Base-by-base conservation (phyloP, 2,113 vertebrate species). In the Eretmochelys imbricata region DNA sequence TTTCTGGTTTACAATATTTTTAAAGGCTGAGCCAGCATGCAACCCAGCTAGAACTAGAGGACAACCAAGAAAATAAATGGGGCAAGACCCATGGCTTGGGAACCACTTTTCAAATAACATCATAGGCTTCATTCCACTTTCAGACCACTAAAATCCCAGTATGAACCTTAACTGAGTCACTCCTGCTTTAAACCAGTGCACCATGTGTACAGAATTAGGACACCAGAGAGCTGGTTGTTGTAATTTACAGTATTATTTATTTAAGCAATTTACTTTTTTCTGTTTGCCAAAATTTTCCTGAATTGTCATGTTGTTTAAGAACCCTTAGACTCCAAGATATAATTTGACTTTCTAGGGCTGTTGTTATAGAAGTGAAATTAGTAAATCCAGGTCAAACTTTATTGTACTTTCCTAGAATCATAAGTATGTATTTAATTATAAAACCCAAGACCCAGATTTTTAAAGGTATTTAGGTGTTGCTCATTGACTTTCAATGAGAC, bases 231-330 rank as follows among this genome's bases (percentile, higher is more conserved):
- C 95, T 85, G 90, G 91, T 49, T 80, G 62, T 80, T 84, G 19
- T 91, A 93, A 95, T 97, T 96, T 94, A 94, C 86, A 49, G 54
- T 88, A 89, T 62, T 81, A 80, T 53, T 91, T 94, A 95, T 46
- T 96, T 89, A 91, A 94, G 95, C 80, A 94, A 96, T 95, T 97
- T 94, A 93, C 38, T 96, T 89, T 95, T 97, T 95, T 95, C 95
- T 93, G 53, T 91, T 94, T 11, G 12, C 87, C 90, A 97, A 95
- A 94, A 94, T 94, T 96, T 97, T 93, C 94, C 93, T 93, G 96
- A 93, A 95, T 95, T 95, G 91, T 93, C 93, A 89, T 97, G 87
- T 94, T 97, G 82, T 94, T n/a, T 86, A 89, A 93, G 91, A 95
- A 95, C 48, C 82, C 84, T 93, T 95, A 93, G 51, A 94, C 91